Percentiles rank a stretch among this genome's conserved stretches.
phyloP scores from a whole-genome alignment of 2,797 vertebrate genomes.

The Falco novaeseelandiae region DNA sequence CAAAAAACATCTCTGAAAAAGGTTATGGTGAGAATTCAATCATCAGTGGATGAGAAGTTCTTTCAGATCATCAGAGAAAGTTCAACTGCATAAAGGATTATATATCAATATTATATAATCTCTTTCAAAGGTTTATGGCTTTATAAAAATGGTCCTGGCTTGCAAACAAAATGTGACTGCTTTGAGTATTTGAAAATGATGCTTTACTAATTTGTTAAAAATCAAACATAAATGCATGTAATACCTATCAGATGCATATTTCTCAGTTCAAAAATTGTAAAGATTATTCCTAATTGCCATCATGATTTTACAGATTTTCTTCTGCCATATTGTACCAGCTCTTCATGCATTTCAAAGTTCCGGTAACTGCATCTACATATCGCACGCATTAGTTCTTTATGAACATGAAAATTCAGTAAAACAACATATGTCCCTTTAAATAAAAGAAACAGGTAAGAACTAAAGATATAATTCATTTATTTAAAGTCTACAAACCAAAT shows the following conservation, averaged over 20 bases:
- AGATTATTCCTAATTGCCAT: neutral
- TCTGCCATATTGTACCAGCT: slow-evolving; percentile 16
- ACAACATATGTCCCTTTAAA: slow-evolving; percentile 10
- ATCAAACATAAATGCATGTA: neutral
- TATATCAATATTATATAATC: neutral
- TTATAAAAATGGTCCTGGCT: neutral
- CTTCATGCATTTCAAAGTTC: slow-evolving; percentile 33
- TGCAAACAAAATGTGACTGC: neutral
- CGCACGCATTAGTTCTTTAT: neutral
- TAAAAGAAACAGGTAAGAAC: neutral
- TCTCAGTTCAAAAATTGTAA: neutral
- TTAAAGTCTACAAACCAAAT: neutral
- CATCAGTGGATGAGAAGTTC: neutral
- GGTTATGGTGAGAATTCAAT: neutral
- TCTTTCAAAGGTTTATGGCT: neutral
- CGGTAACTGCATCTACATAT: neutral
- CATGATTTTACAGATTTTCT: slow-evolving; percentile 39
- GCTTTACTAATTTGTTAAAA: neutral
- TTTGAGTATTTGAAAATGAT: neutral
- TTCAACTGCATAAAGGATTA: neutral
- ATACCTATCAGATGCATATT: neutral
- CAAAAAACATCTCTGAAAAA: neutral
- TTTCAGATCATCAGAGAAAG: neutral
- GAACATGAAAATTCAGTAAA: slow-evolving; percentile 10
- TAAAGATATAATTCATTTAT: neutral